Evolutionary conservation across 2,113 vertebrate species (phyloP), one percentile per base, ranked within the genome.

Genomic region (Chaetodon trifascialis): DNA sequence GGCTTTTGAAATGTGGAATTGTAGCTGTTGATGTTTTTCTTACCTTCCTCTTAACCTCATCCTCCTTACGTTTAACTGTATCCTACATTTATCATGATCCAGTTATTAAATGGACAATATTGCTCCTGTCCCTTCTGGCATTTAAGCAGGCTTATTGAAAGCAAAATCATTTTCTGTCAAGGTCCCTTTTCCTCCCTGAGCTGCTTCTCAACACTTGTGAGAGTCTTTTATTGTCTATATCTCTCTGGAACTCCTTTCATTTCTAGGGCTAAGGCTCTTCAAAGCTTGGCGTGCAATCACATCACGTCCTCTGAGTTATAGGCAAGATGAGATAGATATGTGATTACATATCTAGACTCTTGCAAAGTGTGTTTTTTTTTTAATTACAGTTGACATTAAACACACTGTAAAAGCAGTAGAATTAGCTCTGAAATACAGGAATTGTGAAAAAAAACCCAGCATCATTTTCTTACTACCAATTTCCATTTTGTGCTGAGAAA

Each of bases 71-170:
- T 47, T 66, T 11, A 64, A 60, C 16, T 81, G 11, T 54, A 63
- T 70, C 15, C 34, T 60, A 11, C 23, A 55, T 72, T 58, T 55
- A 44, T 85, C 73, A 23, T 47, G 25, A 51, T 79, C 25, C 15
- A 25, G 63, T 85, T 85, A 88, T 85, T 88, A 83, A 93, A 77
- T 49, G 23, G 84, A 79, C 44, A 71, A 80, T 83, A 66, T 83
- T 81, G 42, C 5, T 4, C 70, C 25, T 6, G 66, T 82, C 60
- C 76, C 66, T 54, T 51, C 9, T 81, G 60, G 88, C 81, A 83
- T 89, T 91, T 77, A 69, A 74, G 64, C 44, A 42, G 70, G 38
- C 76, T 80, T 73, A 17, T 38, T 59, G 73, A 86, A 78, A 64
- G 60, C 46, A 79, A 81, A 84, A 72, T 44, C 34, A 46, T 79